Evolutionary conservation across 2,797 vertebrate genomes (phyloP).

Genomic region (Etheostoma nigrum): DNA sequence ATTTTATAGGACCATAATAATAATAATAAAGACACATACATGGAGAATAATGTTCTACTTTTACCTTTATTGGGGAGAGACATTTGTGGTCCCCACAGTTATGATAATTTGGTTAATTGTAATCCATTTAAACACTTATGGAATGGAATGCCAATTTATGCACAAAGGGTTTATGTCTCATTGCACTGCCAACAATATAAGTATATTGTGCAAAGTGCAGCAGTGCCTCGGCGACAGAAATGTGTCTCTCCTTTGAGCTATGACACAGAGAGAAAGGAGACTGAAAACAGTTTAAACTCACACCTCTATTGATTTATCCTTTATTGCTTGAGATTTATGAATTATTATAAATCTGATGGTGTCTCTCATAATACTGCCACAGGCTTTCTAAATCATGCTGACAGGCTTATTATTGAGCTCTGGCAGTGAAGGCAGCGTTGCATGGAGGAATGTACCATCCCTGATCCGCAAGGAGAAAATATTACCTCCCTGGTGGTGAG

Average conservation of each 20-base stretch:
- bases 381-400: constrained; percentile 84
- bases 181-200: constrained; percentile 43
- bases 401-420: constrained; percentile 82
- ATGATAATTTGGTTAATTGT: constrained; percentile 24
- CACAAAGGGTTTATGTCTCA: constrained; percentile 36
- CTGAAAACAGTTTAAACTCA: constrained; percentile 73
- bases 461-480: constrained; percentile 71
- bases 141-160: constrained; percentile 37
- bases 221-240: constrained; percentile 64
- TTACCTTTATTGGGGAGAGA: background rate
- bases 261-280: constrained; percentile 62
- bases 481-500: constrained; percentile 64
- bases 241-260: constrained; percentile 64
- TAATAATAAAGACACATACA: background rate
- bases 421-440: constrained; percentile 57
- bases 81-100: background rate
- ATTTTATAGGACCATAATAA: background rate
- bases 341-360: constrained; percentile 83
- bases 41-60: background rate
- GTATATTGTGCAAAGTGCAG: constrained; percentile 49
- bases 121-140: constrained; percentile 15
- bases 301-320: constrained; percentile 79
- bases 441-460: constrained; percentile 69
- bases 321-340: constrained; percentile 82
- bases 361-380: constrained; percentile 79